Conservation (phyloP, 2,797 vertebrate species). For the Peromyscus aztecus region DNA sequence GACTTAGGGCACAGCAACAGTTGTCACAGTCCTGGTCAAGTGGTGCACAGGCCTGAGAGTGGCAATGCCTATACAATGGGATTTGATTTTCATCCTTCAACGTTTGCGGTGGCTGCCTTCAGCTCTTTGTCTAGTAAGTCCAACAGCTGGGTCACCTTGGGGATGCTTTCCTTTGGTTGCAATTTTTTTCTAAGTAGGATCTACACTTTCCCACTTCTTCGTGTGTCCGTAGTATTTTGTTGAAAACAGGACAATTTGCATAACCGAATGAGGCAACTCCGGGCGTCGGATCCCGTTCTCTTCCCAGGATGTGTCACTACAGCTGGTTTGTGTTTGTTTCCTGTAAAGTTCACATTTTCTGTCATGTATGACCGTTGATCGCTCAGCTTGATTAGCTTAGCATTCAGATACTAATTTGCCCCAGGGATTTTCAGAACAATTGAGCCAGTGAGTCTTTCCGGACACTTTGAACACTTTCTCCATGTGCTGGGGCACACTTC, state of each 20-base stretch:
- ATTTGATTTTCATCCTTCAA: neutral
- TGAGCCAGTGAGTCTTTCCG: neutral
- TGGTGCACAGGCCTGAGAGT: rapidly evolving
- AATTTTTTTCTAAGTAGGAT: neutral
- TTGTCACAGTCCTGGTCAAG: neutral
- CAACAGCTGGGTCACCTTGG: neutral
- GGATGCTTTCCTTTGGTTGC: neutral
- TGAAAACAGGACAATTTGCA: neutral
- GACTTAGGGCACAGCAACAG: rapidly evolving
- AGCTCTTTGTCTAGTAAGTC: neutral
- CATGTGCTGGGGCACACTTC: rapidly evolving
- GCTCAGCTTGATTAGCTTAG: neutral
- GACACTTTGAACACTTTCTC: neutral
- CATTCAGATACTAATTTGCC: neutral
- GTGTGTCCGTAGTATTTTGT: neutral
- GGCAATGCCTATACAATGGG: rapidly evolving
- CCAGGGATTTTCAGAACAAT: neutral
- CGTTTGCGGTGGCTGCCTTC: rapidly evolving
- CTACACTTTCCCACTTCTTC: neutral
- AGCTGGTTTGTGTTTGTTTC: neutral
- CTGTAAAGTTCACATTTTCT: neutral
- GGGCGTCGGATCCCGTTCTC: neutral
- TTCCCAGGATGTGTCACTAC: neutral
- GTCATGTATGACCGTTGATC: neutral
- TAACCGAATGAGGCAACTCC: neutral